phyloP scores from a whole-genome alignment of 2,797 vertebrate species.

The Smutsia gigantea region DNA sequence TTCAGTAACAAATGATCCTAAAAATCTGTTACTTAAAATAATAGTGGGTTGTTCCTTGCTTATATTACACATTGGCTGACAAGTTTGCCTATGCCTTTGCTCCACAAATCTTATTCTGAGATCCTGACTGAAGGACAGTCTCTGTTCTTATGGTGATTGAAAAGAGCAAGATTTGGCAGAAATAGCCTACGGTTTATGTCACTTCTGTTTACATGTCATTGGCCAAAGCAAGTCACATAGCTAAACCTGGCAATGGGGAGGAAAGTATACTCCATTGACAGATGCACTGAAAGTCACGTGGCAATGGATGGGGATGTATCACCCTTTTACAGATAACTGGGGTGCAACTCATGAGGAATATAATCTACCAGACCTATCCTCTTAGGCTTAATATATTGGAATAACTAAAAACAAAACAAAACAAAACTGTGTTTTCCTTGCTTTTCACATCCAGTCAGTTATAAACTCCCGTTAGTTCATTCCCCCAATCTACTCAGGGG shows the following conservation, averaged over 20 bases:
- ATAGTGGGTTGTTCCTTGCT: not conserved
- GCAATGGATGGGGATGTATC: not conserved
- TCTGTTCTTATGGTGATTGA: not conserved
- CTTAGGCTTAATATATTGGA: not conserved
- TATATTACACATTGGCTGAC: not conserved
- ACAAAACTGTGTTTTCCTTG: not conserved
- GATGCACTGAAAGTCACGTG: not conserved
- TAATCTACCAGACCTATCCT: not conserved
- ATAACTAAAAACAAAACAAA: not conserved
- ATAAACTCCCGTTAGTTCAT: not conserved
- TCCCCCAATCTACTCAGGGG: not conserved
- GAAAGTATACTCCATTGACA: not conserved
- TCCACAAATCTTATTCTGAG: not conserved
- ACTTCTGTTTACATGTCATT: not conserved
- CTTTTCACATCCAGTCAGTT: not conserved
- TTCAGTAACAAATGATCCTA: not conserved
- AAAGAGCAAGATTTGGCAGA: not conserved
- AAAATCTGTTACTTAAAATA: conserved; percentile 39
- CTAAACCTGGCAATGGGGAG: not conserved
- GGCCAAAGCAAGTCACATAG: not conserved
- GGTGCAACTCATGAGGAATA: not conserved
- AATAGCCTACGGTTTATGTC: not conserved
- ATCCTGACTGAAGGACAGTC: not conserved
- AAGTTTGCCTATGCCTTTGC: not conserved
- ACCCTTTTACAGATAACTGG: not conserved